A percentile compares a stretch with the other conserved stretches of the same genome.
These are phyloP conservation scores for Pluvianellus socialis DNA, from an alignment of 2,113 vertebrate genomes.

Conservation along the genomic window DNA sequence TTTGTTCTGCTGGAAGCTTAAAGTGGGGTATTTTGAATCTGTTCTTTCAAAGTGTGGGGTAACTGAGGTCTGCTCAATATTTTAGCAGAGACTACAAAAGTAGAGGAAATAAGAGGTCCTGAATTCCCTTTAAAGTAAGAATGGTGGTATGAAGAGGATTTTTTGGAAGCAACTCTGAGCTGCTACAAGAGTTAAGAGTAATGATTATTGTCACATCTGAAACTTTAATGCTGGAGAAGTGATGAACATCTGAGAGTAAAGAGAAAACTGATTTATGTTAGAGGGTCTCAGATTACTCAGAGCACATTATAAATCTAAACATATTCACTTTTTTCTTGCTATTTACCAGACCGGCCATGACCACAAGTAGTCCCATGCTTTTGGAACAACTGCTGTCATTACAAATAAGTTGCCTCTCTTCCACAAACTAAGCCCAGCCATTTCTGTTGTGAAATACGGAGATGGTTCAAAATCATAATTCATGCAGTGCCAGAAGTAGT, in stretches of 20 bases:
- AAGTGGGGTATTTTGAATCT: neutral
- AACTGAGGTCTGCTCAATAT: neutral
- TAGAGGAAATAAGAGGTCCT: neutral
- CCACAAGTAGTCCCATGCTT: neutral
- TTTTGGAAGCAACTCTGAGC: neutral
- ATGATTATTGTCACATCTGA: neutral
- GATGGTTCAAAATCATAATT: neutral
- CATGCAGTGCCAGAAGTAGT: neutral
- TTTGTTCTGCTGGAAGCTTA: neutral
- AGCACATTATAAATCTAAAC: neutral
- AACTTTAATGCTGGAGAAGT: neutral
- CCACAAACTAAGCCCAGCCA: neutral
- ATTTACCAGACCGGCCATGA: neutral
- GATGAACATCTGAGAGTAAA: neutral
- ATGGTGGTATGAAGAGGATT: neutral
- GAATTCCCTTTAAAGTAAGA: neutral
- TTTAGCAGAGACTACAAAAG: neutral
- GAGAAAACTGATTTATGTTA: neutral
- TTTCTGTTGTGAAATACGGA: neutral
- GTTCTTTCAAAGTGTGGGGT: neutral
- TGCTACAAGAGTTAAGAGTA: neutral
- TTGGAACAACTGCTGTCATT: neutral
- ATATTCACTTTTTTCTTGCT: neutral
- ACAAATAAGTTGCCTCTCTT: neutral
- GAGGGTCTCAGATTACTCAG: neutral